Conservation (phyloP, 2,888 invertebrate genomes). For the Campopleginae sp. region DNA sequence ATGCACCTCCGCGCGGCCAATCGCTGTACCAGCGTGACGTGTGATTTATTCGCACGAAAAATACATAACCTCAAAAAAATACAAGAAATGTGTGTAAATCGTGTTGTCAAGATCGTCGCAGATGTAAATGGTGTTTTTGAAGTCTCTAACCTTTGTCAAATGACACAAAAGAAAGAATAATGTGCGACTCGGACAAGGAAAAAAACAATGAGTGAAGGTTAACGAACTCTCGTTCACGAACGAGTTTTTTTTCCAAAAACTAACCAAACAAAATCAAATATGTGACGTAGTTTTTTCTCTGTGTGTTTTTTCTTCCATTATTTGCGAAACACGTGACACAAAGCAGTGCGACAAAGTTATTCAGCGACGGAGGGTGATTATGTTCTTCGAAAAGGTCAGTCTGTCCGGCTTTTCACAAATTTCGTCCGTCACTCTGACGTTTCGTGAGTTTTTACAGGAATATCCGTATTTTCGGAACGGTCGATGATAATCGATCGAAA, state of each 20-base stretch:
- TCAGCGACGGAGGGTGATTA: background rate
- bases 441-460: background rate
- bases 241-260: background rate
- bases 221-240: background rate
- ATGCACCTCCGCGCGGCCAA: too few relatives aligned
- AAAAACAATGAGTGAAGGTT: background rate
- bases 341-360: background rate
- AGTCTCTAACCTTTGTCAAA: background rate
- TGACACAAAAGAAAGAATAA: background rate
- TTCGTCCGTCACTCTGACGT: background rate
- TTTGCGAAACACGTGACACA: background rate
- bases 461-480: background rate
- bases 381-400: slow-evolving; percentile 10
- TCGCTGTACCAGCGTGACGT: background rate
- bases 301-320: background rate
- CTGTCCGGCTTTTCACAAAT: background rate
- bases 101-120: too few relatives aligned
- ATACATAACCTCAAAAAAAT: background rate
- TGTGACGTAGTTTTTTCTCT: background rate
- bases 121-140: background rate
- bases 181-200: background rate
- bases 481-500: background rate
- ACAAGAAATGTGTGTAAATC: background rate
- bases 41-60: background rate
- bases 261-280: background rate